Evolutionary conservation across 53 echinoderm and acorn worm species (phyloP).

Genomic region (Antedon mediterranea): DNA sequence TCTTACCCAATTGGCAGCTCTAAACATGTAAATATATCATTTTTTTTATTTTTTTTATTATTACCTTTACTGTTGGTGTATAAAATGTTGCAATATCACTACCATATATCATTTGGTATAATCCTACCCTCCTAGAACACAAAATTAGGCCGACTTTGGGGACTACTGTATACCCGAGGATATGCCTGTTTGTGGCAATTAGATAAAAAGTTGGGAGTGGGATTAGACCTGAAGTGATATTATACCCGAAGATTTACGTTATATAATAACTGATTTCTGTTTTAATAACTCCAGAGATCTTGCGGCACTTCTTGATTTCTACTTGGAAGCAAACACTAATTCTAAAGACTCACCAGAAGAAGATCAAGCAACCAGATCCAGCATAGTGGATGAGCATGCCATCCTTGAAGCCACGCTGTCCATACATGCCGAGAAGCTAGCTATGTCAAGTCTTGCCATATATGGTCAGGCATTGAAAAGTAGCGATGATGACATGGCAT

Average conservation of each 20-base stretch:
- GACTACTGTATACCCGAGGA: too few relatives aligned
- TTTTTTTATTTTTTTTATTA: too few relatives aligned
- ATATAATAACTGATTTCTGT: too few relatives aligned
- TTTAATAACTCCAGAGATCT: background rate
- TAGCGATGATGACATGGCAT: slow-evolving; percentile 20
- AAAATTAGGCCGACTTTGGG: too few relatives aligned
- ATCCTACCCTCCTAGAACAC: too few relatives aligned
- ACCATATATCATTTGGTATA: too few relatives aligned
- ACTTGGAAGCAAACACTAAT: background rate
- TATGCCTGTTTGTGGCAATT: too few relatives aligned
- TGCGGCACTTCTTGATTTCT: background rate
- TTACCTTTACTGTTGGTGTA: too few relatives aligned
- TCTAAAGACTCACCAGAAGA: background rate
- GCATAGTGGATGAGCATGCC: slow-evolving; percentile 20
- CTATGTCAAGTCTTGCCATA: slow-evolving; percentile 47
- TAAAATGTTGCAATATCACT: too few relatives aligned
- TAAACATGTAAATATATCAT: slow-evolving; percentile 51
- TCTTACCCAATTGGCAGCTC: slow-evolving; percentile 61
- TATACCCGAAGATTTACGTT: too few relatives aligned
- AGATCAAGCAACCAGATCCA: background rate
- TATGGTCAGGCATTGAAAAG: slow-evolving; percentile 43
- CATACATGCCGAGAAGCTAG: slow-evolving; percentile 73
- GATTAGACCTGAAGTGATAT: too few relatives aligned
- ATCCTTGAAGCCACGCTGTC: slow-evolving; percentile 68
- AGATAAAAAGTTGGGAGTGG: too few relatives aligned